These are phyloP conservation scores for Pipistrellus pipistrellus DNA, from an alignment of 2,797 vertebrate genomes.

Conservation along the genomic window DNA sequence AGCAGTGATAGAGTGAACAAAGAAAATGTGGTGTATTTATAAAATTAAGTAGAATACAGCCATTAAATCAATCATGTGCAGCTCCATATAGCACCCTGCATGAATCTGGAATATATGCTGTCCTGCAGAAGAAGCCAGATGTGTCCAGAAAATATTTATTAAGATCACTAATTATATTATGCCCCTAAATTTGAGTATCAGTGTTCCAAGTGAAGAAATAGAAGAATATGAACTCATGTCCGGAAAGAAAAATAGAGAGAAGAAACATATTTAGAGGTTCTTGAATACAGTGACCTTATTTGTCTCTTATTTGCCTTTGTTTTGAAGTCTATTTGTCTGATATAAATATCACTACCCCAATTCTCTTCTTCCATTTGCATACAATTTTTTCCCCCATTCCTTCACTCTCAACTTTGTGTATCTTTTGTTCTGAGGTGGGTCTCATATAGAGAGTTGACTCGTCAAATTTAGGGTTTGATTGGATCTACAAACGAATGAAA, in stretches of 20 bases:
- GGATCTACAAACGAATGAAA: background rate
- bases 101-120: background rate
- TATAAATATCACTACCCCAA: no score
- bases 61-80: background rate
- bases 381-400: no score
- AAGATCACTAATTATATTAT: background rate
- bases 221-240: background rate
- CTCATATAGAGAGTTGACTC: background rate
- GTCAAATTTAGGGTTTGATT: background rate
- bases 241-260: background rate
- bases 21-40: background rate
- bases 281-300: background rate
- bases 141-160: background rate
- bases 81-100: background rate
- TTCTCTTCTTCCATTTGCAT: no score
- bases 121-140: background rate
- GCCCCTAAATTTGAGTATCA: background rate
- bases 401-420: no score
- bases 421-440: no score
- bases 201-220: background rate
- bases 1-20: background rate
- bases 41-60: background rate
- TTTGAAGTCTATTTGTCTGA: no score
- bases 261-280: background rate
- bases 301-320: no score